Evolutionary conservation across 2,113 vertebrate genomes (phyloP).

Genomic region (Pterocles orientalis): DNA sequence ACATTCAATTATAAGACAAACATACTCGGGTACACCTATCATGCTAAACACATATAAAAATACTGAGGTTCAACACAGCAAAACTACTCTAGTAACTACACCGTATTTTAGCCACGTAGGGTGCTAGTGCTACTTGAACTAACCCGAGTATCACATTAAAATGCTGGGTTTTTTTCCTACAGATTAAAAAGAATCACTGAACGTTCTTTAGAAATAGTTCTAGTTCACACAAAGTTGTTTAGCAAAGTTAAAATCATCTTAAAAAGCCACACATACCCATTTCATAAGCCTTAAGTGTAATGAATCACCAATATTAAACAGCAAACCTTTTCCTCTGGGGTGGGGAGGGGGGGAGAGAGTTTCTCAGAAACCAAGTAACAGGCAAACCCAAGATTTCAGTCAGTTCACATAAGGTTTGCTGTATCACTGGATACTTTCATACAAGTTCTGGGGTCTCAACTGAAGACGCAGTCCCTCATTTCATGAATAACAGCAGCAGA

Average conservation of each 20-base stretch:
- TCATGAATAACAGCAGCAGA: fast-evolving
- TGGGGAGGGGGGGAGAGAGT: no score
- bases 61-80: neutral
- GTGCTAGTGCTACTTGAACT: neutral
- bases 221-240: neutral
- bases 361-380: neutral
- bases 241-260: neutral
- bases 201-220: neutral
- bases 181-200: neutral
- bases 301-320: neutral
- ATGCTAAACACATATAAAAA: neutral
- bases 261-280: neutral
- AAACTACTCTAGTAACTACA: neutral
- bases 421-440: neutral
- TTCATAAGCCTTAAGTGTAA: neutral
- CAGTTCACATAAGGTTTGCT: neutral
- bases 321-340: neutral
- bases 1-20: neutral
- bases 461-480: neutral
- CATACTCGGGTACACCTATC: neutral
- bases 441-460: neutral
- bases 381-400: neutral
- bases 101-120: neutral
- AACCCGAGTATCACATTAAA: neutral
- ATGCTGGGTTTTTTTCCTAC: neutral